Base-by-base conservation (phyloP, 2,888 invertebrate genomes). In the Herminia tarsipennalis region DNA sequence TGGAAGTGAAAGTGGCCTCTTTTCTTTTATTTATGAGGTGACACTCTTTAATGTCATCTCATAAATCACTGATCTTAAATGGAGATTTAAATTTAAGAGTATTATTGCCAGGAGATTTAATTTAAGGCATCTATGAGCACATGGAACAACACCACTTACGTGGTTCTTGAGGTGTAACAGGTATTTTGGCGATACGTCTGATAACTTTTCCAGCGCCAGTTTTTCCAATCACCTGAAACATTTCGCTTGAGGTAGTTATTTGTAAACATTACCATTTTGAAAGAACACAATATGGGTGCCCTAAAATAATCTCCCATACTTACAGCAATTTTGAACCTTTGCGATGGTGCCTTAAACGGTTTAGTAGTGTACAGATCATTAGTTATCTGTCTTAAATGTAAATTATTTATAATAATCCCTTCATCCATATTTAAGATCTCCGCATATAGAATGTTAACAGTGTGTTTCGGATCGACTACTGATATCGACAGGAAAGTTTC, bases 271-370 rank as follows among this genome's bases (percentile, higher is more conserved):
- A n/a, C n/a, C n/a, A n/a, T n/a, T n/a, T n/a, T n/a, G n/a, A n/a
- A n/a, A n/a, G n/a, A n/a, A n/a, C n/a, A n/a, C n/a, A n/a, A n/a
- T n/a, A n/a, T n/a, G n/a, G n/a, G n/a, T n/a, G n/a, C n/a, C n/a
- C n/a, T n/a, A n/a, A n/a, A n/a, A n/a, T n/a, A n/a, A n/a, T n/a
- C n/a, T n/a, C n/a, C n/a, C n/a, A n/a, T n/a, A 65, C 65, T 54
- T 48, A 68, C 65, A 0, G 41, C 53, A 10, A 65, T 32, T 68
- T 54, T 68, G 16, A 68, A 68, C 17, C 16, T 56, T 17, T 49
- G 4, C 3, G 62, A 49, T 12, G 69, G 65, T 17, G 57, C 46
- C 6, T 25, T 28, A 30, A 65, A 65, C 3, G 12, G n/a, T 9
- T 12, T 1, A 0, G 65, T 66, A 2, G 52, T 44, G 22, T 65